Evolutionary conservation across 2,888 invertebrate genomes (phyloP).

Genomic region (Orthosia gracilis): DNA sequence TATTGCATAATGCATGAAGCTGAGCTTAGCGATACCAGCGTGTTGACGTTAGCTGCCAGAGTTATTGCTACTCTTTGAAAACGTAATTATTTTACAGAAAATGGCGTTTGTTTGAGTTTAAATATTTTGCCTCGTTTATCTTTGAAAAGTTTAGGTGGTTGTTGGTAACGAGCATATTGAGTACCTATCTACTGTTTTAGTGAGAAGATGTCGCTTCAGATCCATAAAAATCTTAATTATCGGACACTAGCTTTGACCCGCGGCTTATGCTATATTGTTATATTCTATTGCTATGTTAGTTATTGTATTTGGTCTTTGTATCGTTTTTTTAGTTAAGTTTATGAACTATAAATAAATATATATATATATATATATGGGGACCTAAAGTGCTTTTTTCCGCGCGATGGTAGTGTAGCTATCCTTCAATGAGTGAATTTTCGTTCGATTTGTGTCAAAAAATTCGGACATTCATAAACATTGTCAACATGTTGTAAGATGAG

Average conservation of each 20-base stretch:
- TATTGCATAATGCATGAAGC: neutral
- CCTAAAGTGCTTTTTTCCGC: too few species aligned
- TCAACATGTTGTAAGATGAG: neutral
- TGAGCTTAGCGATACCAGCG: conserved; percentile 2
- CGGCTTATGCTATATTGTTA: too few species aligned
- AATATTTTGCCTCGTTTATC: neutral
- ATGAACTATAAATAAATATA: too few species aligned
- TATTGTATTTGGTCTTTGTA: too few species aligned
- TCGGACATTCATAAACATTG: too few species aligned
- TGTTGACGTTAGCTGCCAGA: conserved; percentile 3
- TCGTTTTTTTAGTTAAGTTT: too few species aligned
- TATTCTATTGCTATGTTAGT: too few species aligned
- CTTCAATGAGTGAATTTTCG: too few species aligned
- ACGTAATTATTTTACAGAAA: conserved; percentile 4
- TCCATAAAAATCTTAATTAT: neutral
- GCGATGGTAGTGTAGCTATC: too few species aligned
- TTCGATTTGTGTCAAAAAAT: too few species aligned
- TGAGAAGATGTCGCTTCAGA: neutral
- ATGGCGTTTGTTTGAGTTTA: conserved; percentile 2
- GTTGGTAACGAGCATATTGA: neutral
- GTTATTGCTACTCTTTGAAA: conserved; percentile 13
- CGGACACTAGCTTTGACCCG: too few species aligned
- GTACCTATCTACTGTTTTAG: neutral
- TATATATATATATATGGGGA: too few species aligned
- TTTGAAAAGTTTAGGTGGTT: neutral